Percentiles rank a stretch among this genome's conserved stretches.
phyloP scores from a whole-genome alignment of 2,888 invertebrate species.

The Luperina testacea region DNA sequence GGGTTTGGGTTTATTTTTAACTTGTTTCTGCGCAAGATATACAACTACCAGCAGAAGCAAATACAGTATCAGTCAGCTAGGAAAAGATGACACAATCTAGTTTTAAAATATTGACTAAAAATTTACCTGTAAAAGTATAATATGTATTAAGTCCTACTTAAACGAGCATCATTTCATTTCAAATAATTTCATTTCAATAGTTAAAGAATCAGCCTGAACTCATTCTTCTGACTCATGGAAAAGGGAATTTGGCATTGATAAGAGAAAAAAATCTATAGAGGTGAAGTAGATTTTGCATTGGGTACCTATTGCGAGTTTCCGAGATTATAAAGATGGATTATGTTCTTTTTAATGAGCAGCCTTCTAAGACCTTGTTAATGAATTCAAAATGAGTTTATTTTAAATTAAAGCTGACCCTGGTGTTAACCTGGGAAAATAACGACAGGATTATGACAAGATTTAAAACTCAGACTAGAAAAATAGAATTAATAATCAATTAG shows the following conservation, averaged over 20 bases:
- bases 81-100: not conserved
- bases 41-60: not conserved
- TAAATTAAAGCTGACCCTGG: not conserved
- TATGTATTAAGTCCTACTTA: not conserved
- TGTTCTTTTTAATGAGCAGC: constrained; percentile 30
- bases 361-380: not conserved
- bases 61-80: not conserved
- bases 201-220: not conserved
- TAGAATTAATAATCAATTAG: not conserved
- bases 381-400: constrained; percentile 11
- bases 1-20: constrained; percentile 65
- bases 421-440: not conserved
- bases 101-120: not conserved
- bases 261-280: not conserved
- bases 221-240: not conserved
- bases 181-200: not conserved
- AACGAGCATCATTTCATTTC: not conserved
- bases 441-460: not conserved
- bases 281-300: not conserved
- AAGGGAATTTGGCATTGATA: not conserved
- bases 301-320: not conserved
- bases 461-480: not conserved
- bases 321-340: constrained; percentile 1
- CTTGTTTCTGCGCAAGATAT: no score
- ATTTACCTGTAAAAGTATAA: not conserved